Evolutionary conservation across 2,113 vertebrate genomes (phyloP).

Genomic region (Passer domesticus): DNA sequence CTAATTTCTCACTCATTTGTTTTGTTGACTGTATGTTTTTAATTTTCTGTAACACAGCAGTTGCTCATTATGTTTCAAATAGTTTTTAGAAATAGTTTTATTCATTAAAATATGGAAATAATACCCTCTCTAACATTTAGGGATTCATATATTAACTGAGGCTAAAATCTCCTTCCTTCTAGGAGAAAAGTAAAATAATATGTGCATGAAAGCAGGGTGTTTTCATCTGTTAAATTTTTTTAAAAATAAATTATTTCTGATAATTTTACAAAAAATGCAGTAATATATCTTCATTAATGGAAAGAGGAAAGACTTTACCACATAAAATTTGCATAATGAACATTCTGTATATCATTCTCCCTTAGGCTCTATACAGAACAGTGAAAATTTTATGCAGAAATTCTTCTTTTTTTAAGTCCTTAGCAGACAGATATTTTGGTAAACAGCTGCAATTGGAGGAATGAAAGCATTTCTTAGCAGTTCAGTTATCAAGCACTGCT

Average conservation of each 20-base stretch:
- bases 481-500: background rate
- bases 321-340: background rate
- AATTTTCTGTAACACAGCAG: background rate
- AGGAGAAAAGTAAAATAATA: background rate
- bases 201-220: background rate
- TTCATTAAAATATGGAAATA: background rate
- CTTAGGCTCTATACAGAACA: background rate
- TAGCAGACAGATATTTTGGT: background rate
- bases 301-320: background rate
- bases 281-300: background rate
- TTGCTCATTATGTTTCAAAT: background rate
- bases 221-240: background rate
- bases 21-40: slow-evolving; percentile 10
- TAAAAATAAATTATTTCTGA: background rate
- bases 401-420: background rate
- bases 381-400: background rate
- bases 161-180: background rate
- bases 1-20: background rate
- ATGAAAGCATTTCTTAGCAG: background rate
- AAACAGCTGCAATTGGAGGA: background rate
- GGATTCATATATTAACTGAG: background rate
- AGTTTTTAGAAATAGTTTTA: background rate
- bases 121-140: background rate
- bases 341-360: background rate
- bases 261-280: background rate